A percentile compares a stretch with the other conserved stretches of the same genome.
phyloP scores from a whole-genome alignment of 1,140 invertebrate genomes.

The Saccostrea echinata region DNA sequence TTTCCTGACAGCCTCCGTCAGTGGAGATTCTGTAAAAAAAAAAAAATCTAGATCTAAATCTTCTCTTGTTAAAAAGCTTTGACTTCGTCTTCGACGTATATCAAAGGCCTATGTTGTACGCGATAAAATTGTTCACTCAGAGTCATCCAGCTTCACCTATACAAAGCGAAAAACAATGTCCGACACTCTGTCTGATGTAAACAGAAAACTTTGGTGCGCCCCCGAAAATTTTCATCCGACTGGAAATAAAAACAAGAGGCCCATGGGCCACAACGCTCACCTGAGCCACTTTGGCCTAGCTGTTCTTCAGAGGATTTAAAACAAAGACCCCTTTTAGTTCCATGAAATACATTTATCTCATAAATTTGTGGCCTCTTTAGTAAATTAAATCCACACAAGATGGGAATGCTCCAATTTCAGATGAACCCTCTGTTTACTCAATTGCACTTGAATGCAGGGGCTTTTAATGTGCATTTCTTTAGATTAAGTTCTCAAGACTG shows the following conservation, averaged over 20 bases:
- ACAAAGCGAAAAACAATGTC: slow-evolving; percentile 27
- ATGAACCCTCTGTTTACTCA: no score
- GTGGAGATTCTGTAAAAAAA: slow-evolving; percentile 3
- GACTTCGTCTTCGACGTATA: background rate
- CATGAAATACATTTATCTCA: no score
- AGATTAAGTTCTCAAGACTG: no score
- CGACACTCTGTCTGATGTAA: slow-evolving; percentile 23
- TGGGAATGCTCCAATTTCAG: no score
- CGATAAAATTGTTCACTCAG: slow-evolving; percentile 1
- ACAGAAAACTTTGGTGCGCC: background rate
- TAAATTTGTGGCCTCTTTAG: no score
- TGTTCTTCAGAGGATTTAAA: no score
- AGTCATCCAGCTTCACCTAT: background rate
- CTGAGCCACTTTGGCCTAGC: no score
- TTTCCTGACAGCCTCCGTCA: slow-evolving; percentile 31
- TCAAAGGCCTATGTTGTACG: slow-evolving; percentile 3
- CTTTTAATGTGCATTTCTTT: no score
- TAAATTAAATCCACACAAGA: no score
- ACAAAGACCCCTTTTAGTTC: no score
- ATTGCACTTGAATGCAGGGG: no score
- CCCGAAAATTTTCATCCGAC: background rate
- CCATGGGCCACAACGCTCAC: no score
- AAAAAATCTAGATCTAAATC: background rate
- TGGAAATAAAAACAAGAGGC: slow-evolving; percentile 44
- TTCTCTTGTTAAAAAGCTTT: slow-evolving; percentile 19